Evolutionary conservation across 2,888 invertebrate species (phyloP), one percentile per base, ranked within the genome.

Genomic region (Agonopterix heracliana): DNA sequence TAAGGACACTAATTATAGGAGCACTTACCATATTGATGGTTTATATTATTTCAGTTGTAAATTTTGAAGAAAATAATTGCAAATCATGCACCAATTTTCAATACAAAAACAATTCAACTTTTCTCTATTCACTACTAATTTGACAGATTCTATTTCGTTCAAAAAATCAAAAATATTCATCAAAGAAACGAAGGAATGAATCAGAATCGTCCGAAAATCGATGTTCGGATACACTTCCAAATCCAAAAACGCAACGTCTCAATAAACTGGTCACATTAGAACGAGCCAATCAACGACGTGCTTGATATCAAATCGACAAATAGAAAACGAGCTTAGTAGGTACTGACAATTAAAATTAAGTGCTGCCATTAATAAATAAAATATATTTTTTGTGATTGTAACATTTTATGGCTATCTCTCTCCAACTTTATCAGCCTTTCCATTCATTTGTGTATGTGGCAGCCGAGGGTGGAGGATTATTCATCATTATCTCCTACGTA

Each of bases 381-480:
- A 26, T 26, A 26, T 5, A 12, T 44, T 46, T 50, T 44, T 43
- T 17, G 8, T 40, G 8, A 34, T n/a, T 7, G 44, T 14, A 44
- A 44, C 10, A 44, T 41, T 44, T 26, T 54, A 60, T 53, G 54
- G 51, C 56, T 56, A 53, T 69, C 62, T 58, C 59, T 58, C 58
- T 62, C 58, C 50, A 50, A 52, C 59, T 51, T 34, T 51, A 74
- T 72, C 64, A 77, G 71, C 77, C 68, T 66, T 80, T 80, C 80
- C 82, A 81, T 78, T 84, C 83, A 84, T 83, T 83, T 89, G 89
- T 89, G 67, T 87, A 89, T 89, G 89, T 89, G 89, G 89, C 89
- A 89, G 81, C 73, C 69, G 83, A 66, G 78, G 76, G 78, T 74
- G 79, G 77, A 70, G 69, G 59, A 71, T 72, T 74, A 69, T 74